Conservation (phyloP, 2,113 vertebrate genomes). For the Lepus timidus region DNA sequence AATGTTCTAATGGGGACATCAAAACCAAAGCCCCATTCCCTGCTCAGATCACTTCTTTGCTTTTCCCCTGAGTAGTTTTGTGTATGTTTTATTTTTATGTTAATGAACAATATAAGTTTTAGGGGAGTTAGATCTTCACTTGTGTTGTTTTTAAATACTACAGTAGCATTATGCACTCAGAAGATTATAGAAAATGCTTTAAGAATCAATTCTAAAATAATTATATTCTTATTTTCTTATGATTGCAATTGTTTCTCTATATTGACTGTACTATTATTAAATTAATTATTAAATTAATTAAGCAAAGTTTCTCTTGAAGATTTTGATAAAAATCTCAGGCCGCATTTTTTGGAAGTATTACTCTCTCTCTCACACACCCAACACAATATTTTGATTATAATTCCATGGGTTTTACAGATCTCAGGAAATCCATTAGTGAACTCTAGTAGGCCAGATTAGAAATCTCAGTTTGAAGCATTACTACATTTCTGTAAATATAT, state of each 20-base stretch:
- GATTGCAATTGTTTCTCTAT: neutral
- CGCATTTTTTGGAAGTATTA: neutral
- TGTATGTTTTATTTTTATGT: conserved; percentile 22
- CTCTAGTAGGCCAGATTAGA: neutral
- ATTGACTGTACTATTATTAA: neutral
- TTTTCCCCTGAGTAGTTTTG: neutral
- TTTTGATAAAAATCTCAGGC: neutral
- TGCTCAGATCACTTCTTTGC: neutral
- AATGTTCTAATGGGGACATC: too few relatives aligned
- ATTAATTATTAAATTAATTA: conserved; percentile 13
- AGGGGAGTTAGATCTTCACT: neutral
- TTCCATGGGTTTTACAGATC: conserved; percentile 16
- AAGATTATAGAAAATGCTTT: neutral
- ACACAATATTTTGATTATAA: neutral
- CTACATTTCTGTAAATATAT: neutral
- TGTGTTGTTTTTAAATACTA: neutral
- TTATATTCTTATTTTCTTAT: neutral
- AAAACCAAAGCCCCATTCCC: neutral
- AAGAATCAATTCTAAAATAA: neutral
- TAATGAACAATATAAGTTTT: neutral
- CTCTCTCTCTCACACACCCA: too few relatives aligned
- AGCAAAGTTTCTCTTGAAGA: conserved; percentile 28
- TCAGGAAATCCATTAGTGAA: neutral
- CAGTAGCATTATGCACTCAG: neutral
- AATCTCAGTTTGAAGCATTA: conserved; percentile 4